phyloP scores from a whole-genome alignment of 2,113 vertebrate species.

The Campylomormyrus numenius region DNA sequence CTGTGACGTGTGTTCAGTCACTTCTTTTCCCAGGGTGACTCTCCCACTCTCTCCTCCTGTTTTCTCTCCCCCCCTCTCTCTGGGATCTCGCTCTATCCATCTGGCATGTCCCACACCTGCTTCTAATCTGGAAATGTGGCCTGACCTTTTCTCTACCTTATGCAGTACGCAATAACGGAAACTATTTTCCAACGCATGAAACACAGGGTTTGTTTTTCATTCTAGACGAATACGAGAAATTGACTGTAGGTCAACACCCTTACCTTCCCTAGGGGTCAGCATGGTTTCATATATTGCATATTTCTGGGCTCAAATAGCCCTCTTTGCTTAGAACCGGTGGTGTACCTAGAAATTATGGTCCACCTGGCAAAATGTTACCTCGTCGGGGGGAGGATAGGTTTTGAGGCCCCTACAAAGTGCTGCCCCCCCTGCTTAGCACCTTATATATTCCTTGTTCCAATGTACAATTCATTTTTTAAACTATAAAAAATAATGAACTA shows the following conservation, averaged over 20 bases:
- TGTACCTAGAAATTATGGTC: not conserved
- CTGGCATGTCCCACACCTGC: constrained; percentile 26
- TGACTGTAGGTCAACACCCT: not conserved
- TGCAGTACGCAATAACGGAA: constrained; percentile 42
- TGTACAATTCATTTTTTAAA: not conserved
- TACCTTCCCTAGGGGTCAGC: not conserved
- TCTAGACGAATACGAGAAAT: constrained; percentile 7
- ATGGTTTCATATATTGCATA: not conserved
- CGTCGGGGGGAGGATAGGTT: not conserved
- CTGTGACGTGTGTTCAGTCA: not conserved
- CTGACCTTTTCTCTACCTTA: constrained; percentile 41
- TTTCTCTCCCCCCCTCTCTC: constrained; percentile 26
- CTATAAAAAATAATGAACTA: not conserved
- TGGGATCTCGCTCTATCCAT: constrained; percentile 53
- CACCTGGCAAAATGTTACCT: not conserved
- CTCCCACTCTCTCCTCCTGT: not conserved
- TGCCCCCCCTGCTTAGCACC: not conserved
- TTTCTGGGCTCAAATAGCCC: not conserved
- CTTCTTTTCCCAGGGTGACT: not conserved
- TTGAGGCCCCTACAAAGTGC: not conserved
- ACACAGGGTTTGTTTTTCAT: constrained; percentile 29
- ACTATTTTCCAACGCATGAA: constrained; percentile 26
- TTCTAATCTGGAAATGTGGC: constrained; percentile 37
- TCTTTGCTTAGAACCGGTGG: not conserved
- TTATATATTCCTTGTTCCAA: not conserved